Evolutionary conservation across 2,888 invertebrate species (phyloP), one percentile per base, ranked within the genome.

Genomic region (Synergus japonicus): DNA sequence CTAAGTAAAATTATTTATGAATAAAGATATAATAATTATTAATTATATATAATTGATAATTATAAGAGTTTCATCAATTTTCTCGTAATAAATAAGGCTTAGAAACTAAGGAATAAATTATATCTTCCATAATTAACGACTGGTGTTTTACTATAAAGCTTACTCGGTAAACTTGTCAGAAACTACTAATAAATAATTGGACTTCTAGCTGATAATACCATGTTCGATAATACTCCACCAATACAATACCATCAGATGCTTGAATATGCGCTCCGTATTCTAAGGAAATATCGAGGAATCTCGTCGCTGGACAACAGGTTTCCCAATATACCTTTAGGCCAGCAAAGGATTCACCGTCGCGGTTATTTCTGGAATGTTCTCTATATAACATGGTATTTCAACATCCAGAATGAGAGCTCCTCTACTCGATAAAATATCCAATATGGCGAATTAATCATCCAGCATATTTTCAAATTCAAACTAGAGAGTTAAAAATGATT

Each of bases 311-410:
- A 69, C 46, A 67, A 46, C 46, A 46, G 44, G 15, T 49, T 69
- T 69, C 29, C 46, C 29, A 46, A 46, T 29, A 46, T 29, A 29
- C 67, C 67, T 46, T 69, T 12, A 46, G 67, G 67, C 46, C 22
- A 69, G 67, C 13, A 22, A 65, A 65, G 29, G 8, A 65, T 65
- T 65, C 41, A 5, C n/a, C n/a, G n/a, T 65, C 1, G 22, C 15
- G 67, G 67, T 46, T 69, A 69, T 46, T 69, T 69, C 67, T 4
- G 67, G 67, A 49, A 69, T 69, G 44, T 69, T 46, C 46, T 46
- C 46, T 15, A 49, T 67, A 44, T 67, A 29, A 9, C 67, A 22
- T n/a, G 13, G 15, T 29, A 12, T 46, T 69, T n/a, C 2, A 69
- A 46, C 29, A 15, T 29, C 46, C 9, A 13, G 13, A 18, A 43